Conservation (phyloP, 2,797 vertebrate genomes). For the Ispidina lecontei region DNA sequence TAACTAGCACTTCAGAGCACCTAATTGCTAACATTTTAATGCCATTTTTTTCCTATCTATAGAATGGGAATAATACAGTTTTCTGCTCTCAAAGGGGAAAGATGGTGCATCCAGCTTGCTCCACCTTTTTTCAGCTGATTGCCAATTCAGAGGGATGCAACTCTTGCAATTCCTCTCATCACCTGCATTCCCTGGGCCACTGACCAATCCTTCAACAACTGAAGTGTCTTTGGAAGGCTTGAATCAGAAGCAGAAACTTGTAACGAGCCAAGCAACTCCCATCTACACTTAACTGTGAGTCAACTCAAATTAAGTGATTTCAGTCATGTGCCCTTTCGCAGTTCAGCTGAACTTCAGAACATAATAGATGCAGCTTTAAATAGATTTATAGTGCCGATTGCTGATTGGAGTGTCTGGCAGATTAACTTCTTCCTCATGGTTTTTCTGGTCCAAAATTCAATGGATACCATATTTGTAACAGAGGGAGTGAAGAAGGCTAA, state of each 20-base stretch:
- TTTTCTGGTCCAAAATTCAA: conserved; percentile 70
- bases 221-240: background rate
- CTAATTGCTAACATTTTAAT: background rate
- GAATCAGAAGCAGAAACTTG: conserved; percentile 31
- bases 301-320: conserved; percentile 59
- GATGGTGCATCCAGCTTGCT: background rate
- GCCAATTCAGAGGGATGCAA: background rate
- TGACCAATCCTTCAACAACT: background rate
- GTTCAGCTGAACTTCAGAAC: conserved; percentile 65
- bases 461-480: conserved; percentile 66
- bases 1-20: background rate
- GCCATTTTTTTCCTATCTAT: background rate
- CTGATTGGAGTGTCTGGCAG: conserved; percentile 58
- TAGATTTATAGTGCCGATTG: conserved; percentile 45
- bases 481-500: conserved; percentile 49
- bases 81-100: background rate
- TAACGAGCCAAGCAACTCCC: conserved; percentile 25
- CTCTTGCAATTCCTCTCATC: background rate
- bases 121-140: background rate
- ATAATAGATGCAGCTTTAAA: conserved; percentile 69
- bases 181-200: background rate
- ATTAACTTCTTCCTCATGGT: conserved; percentile 65
- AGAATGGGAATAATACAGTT: background rate
- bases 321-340: conserved; percentile 66
- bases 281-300: conserved; percentile 50